Percentiles rank a stretch among this genome's conserved stretches.
phyloP scores from a whole-genome alignment of 2,113 vertebrate genomes.

The Coptodon bakossiorum region DNA sequence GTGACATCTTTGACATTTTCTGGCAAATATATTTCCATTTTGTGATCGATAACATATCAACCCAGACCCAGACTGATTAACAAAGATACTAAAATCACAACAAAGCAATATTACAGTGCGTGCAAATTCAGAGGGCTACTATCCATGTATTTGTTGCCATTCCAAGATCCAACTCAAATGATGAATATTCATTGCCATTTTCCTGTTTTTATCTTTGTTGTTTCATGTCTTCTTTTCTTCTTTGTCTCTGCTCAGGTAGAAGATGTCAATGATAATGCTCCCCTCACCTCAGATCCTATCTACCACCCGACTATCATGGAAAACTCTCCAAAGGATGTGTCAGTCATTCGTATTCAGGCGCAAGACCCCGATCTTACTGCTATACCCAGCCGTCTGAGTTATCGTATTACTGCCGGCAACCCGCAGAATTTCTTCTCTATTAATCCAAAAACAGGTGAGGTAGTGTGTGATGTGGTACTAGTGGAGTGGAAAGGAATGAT shows the following conservation, averaged over 20 bases:
- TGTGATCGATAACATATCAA: conserved; percentile 41
- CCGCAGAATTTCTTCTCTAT: conserved; percentile 98
- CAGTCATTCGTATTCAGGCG: conserved; percentile 90
- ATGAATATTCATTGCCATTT: background rate
- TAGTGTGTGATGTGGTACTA: background rate
- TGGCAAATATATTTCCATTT: conserved; percentile 44
- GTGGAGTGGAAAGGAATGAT: background rate
- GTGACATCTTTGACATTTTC: conserved; percentile 44
- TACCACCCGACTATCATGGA: conserved; percentile 89
- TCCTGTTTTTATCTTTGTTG: background rate
- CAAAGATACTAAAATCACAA: conserved; percentile 2
- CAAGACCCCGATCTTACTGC: conserved; percentile 85
- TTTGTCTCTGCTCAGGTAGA: conserved; percentile 69
- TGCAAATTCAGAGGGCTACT: background rate
- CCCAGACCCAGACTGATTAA: background rate
- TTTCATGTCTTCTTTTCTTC: background rate
- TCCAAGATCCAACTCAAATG: background rate
- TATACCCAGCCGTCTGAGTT: conserved; percentile 79
- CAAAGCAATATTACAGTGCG: background rate
- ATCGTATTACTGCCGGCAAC: conserved; percentile 92
- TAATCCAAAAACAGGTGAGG: conserved; percentile 88
- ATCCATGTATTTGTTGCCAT: background rate
- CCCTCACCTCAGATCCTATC: conserved; percentile 90
- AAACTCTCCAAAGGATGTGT: conserved; percentile 92
- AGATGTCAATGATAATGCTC: conserved; percentile 94